Percentiles rank a stretch among this genome's conserved stretches.
Evolutionary conservation across 2,113 vertebrate species (phyloP).

Genomic region (Ctenodactylus gundi): DNA sequence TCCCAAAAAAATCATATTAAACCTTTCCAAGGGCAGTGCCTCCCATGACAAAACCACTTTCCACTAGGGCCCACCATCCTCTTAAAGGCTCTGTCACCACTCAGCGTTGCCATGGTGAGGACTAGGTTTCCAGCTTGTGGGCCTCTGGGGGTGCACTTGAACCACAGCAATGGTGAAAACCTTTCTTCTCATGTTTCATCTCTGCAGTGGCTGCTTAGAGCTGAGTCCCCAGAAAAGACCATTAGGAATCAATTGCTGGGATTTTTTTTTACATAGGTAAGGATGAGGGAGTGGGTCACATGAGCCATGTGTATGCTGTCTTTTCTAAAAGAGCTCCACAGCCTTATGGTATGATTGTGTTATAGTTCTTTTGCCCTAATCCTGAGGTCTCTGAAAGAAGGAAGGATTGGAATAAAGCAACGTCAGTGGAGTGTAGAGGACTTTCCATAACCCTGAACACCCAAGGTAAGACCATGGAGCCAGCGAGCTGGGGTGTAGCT

Average conservation of each 20-base stretch:
- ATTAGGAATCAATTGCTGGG: background rate
- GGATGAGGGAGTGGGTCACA: background rate
- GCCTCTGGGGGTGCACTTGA: background rate
- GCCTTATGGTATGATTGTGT: background rate
- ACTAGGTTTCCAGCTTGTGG: background rate
- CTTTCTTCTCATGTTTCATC: background rate
- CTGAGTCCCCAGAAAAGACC: background rate
- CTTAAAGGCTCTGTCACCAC: background rate
- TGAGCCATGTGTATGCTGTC: background rate
- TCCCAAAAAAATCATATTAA: background rate
- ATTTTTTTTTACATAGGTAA: background rate
- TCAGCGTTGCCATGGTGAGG: background rate
- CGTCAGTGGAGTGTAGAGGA: background rate
- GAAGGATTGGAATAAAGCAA: background rate
- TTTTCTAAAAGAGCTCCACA: background rate
- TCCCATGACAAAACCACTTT: background rate
- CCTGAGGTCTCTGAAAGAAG: background rate
- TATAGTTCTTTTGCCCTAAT: background rate
- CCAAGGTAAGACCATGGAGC: background rate
- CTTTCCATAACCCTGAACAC: background rate
- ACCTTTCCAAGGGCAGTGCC: background rate
- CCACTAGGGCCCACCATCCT: too few species aligned
- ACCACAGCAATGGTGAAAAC: background rate
- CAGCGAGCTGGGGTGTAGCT: too few species aligned
- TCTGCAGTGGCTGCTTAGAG: background rate